Conservation (phyloP, 2,113 vertebrate genomes). For the Hepsetus odoe region DNA sequence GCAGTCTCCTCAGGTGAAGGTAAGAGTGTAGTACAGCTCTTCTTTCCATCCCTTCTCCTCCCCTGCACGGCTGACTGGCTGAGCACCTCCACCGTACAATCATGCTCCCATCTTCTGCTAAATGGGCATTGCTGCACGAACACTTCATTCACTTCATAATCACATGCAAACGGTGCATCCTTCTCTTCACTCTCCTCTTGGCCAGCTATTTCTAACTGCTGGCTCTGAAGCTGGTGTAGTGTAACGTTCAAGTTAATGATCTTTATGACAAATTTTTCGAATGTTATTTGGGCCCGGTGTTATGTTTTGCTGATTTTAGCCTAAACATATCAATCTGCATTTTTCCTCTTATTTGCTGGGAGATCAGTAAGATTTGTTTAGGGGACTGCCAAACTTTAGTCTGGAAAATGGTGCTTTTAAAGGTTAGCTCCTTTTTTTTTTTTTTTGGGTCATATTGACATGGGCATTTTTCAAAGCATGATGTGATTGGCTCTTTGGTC, state of each 20-base stretch:
- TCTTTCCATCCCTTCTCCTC: conserved; percentile 1
- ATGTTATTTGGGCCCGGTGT: neutral
- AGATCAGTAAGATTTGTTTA: neutral
- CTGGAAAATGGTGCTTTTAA: neutral
- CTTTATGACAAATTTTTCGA: neutral
- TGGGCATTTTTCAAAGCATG: conserved; percentile 52
- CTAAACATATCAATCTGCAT: neutral
- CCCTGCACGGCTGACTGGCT: conserved; percentile 61
- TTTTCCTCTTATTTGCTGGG: conserved; percentile 6
- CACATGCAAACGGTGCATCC: neutral
- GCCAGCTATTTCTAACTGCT: neutral
- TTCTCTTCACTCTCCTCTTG: neutral
- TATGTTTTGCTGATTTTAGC: neutral
- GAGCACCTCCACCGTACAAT: conserved; percentile 35
- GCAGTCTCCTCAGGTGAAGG: conserved; percentile 97
- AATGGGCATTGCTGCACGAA: conserved; percentile 29
- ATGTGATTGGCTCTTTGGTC: conserved; percentile 36
- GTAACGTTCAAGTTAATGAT: neutral
- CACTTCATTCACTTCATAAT: neutral
- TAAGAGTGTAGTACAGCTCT: conserved; percentile 66
- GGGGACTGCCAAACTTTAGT: neutral
- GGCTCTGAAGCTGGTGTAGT: neutral
- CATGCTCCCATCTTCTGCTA: conserved; percentile 11
- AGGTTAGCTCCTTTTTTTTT: neutral
- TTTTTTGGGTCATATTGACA: neutral